Evolutionary conservation across 2,888 invertebrate species (phyloP).

Genomic region (Drosophila borborema): DNA sequence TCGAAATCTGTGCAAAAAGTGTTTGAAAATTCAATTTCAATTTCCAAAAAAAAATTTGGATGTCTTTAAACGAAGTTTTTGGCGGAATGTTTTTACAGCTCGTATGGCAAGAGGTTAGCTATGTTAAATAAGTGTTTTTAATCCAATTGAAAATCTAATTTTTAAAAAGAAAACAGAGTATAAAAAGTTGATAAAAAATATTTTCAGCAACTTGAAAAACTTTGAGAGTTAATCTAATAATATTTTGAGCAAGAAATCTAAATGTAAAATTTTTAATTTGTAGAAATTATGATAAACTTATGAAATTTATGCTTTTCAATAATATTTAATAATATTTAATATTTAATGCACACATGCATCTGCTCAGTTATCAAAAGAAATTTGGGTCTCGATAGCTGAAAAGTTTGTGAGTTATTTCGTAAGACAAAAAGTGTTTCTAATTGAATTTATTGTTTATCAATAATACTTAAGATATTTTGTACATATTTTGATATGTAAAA

Average conservation of each 20-base stretch:
- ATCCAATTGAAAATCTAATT: neutral
- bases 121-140: neutral
- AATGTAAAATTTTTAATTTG: too few relatives aligned
- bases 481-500: too few relatives aligned
- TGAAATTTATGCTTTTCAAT: neutral
- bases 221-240: too few relatives aligned
- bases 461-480: neutral
- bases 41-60: neutral
- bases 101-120: neutral
- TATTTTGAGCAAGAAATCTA: too few relatives aligned
- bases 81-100: neutral
- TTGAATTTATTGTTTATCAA: neutral
- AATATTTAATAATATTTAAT: neutral
- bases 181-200: too few relatives aligned
- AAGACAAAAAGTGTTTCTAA: neutral
- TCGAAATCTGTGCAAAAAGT: slow-evolving; percentile 12
- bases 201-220: too few relatives aligned
- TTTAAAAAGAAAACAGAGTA: neutral
- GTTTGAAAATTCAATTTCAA: neutral
- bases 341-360: neutral
- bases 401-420: neutral
- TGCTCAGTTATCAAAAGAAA: neutral
- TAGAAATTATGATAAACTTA: neutral
- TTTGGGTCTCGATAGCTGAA: too few relatives aligned
- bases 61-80: neutral